These are phyloP conservation scores for Ahaetulla prasina DNA, from an alignment of 2,113 vertebrate species.

Conservation along the genomic window DNA sequence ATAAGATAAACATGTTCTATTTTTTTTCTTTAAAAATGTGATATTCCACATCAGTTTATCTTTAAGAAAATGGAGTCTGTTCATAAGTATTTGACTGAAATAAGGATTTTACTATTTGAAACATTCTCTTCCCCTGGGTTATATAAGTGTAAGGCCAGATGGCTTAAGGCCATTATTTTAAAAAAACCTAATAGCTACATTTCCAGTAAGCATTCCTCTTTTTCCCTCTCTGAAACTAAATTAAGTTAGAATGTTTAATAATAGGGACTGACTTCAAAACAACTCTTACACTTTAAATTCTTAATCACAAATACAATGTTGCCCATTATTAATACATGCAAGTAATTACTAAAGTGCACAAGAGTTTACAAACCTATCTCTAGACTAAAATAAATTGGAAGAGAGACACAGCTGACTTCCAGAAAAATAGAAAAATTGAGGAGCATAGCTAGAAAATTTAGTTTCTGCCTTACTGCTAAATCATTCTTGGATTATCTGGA, in stretches of 20 bases:
- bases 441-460: neutral
- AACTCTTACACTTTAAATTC: conserved; percentile 55
- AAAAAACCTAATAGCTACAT: conserved; percentile 19
- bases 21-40: neutral
- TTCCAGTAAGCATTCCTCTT: conserved; percentile 48
- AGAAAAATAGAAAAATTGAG: neutral
- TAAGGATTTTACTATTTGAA: neutral
- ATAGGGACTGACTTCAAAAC: conserved; percentile 56
- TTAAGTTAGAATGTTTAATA: conserved; percentile 56
- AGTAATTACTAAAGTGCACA: conserved; percentile 58
- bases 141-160: neutral
- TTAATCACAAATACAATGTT: conserved; percentile 56
- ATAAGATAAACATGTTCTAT: neutral
- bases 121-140: neutral
- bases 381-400: conserved; percentile 56
- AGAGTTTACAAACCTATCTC: conserved; percentile 54
- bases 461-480: neutral
- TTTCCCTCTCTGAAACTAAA: conserved; percentile 55
- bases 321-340: conserved; percentile 56
- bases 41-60: neutral
- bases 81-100: neutral
- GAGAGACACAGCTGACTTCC: conserved; percentile 24
- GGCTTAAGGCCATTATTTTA: neutral
- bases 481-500: neutral
- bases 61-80: neutral